phyloP scores from a whole-genome alignment of 1,140 invertebrate genomes.

The Eumeta japonica region DNA sequence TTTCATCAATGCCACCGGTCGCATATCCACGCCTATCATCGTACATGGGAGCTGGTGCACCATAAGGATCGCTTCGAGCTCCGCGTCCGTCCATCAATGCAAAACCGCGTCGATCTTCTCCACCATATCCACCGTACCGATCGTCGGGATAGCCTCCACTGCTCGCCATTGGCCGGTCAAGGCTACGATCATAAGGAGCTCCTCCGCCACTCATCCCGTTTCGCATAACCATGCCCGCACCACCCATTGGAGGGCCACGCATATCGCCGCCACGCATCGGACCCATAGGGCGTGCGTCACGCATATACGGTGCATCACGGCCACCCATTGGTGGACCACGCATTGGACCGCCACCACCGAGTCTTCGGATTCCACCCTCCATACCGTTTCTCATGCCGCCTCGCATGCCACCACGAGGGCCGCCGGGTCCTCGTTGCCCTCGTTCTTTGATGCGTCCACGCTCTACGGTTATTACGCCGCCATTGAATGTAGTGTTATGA shows the following conservation, averaged over 20 bases:
- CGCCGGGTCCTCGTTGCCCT: slow-evolving; percentile 37
- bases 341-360: slow-evolving; percentile 15
- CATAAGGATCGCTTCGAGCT: slow-evolving; percentile 29
- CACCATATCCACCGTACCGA: slow-evolving; percentile 45
- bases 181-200: slow-evolving; percentile 34
- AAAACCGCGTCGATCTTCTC: slow-evolving; percentile 51
- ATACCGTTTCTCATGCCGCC: slow-evolving; percentile 42
- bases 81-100: slow-evolving; percentile 40
- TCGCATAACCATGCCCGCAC: slow-evolving; percentile 31
- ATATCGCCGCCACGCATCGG: slow-evolving; percentile 17
- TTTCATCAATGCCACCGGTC: slow-evolving; percentile 28
- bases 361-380: slow-evolving; percentile 11
- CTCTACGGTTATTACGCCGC: slow-evolving; percentile 70
- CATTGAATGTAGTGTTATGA: slow-evolving; percentile 70
- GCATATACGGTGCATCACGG: slow-evolving; percentile 14
- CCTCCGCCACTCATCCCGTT: slow-evolving; percentile 29
- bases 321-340: slow-evolving; percentile 15
- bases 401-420: slow-evolving; percentile 36
- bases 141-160: slow-evolving; percentile 38
- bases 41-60: slow-evolving; percentile 37
- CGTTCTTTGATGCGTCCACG: slow-evolving; percentile 65
- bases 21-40: slow-evolving; percentile 39
- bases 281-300: slow-evolving; percentile 30
- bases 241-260: slow-evolving; percentile 21
- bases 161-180: slow-evolving; percentile 39